Conservation (phyloP, 1,140 invertebrate species). For the Polypedilum vanderplanki region DNA sequence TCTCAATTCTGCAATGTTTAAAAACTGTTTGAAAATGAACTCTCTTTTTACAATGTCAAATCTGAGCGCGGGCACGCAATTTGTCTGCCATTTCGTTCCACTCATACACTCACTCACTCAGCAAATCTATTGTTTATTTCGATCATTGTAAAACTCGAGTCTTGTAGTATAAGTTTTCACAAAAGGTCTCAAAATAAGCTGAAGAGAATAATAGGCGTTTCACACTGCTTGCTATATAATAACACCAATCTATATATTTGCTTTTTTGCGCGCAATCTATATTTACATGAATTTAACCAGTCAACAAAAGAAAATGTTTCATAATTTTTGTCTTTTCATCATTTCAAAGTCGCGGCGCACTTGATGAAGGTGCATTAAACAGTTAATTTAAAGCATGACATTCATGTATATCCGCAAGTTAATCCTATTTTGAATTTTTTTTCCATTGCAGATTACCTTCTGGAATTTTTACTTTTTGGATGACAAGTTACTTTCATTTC, state of each 20-base stretch:
- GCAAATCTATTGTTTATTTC: constrained; percentile 1
- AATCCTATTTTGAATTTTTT: neutral
- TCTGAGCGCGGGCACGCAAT: neutral
- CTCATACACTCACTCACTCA: neutral
- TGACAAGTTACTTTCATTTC: neutral
- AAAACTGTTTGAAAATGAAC: too few species aligned
- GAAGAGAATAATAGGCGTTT: neutral
- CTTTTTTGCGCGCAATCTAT: neutral
- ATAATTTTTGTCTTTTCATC: neutral
- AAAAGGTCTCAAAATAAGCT: neutral
- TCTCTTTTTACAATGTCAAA: too few species aligned
- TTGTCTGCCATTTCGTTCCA: neutral
- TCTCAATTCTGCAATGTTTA: too few species aligned
- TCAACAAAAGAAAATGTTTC: neutral
- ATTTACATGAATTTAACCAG: neutral
- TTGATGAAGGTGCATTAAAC: constrained; percentile 1
- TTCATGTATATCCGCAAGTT: neutral
- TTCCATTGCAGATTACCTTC: neutral
- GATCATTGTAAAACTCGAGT: neutral
- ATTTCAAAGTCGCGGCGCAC: neutral
- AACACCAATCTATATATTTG: neutral
- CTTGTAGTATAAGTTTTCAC: neutral
- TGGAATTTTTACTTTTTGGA: neutral
- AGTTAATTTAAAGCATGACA: neutral
- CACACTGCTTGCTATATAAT: neutral